Evolutionary conservation across 2,113 vertebrate genomes (phyloP), one percentile per base, ranked within the genome.

Genomic region (Micromys minutus): DNA sequence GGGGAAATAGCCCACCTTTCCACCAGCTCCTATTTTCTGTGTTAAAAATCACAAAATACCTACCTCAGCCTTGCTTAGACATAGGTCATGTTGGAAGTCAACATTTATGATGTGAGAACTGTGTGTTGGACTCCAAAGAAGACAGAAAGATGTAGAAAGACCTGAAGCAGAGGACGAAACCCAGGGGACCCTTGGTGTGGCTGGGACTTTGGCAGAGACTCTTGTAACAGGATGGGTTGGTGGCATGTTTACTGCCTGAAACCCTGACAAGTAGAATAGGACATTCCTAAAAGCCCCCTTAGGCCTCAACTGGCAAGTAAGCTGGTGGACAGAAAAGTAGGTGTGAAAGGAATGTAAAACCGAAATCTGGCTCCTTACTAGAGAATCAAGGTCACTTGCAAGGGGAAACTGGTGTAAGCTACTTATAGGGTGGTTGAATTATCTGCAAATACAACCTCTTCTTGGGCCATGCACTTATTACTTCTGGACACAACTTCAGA

Each of bases 81-180:
- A 61, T 57, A 21, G 80, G 65, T 89, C 61, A 81, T 69, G 74
- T 94, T 92, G 69, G 92, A 86, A 75, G 77, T 93, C 79, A 89
- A 71, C 92, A 94, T 94, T 97, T 96, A 97, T 87, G 92, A 93
- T 71, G 97, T 96, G 94, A 94, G 94, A 96, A 77, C 74, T 91
- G 81, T 94, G 61, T 92, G 59, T 74, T 72, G 80, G 50, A 89
- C 74, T 89, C n/a, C 92, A 96, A 96, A 94, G 92, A 96, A 94
- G 94, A 74, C 50, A 26, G 77, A 90, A 95, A 96, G 96, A 79
- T 61, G 52, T 3, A 6, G 80, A n/a, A 55, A 81, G 29, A 50
- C 45, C 72, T 16, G 67, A 42, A 87, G 84, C 55, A 50, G 87
- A 92, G 71, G 21, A 65, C 47, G 95, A 93, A 87, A 87, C 29